These are phyloP conservation scores for Solenopsis fugax DNA, from an alignment of 1,140 invertebrate species.

Conservation along the genomic window DNA sequence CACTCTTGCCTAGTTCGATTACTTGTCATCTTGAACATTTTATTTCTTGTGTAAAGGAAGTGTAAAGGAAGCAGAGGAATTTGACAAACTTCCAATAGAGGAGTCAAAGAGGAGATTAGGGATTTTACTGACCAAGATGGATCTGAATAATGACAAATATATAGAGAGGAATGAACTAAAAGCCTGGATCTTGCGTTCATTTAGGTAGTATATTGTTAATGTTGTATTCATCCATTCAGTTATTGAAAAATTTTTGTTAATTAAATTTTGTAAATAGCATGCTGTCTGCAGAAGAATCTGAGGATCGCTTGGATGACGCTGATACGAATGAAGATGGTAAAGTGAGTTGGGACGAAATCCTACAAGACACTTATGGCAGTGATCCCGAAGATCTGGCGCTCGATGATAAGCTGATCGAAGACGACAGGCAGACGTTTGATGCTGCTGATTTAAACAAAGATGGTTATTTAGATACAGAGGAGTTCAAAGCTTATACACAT, in stretches of 20 bases:
- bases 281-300: slow-evolving; percentile 95
- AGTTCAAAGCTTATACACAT: slow-evolving; percentile 96
- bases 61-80: slow-evolving; percentile 96
- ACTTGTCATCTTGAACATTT: slow-evolving; percentile 28
- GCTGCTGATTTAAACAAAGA: slow-evolving; percentile 96
- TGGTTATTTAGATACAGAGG: slow-evolving; percentile 91
- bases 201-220: slow-evolving; percentile 88
- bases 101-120: slow-evolving; percentile 94
- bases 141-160: slow-evolving; percentile 91
- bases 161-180: slow-evolving; percentile 95
- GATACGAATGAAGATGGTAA: slow-evolving; percentile 94
- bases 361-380: slow-evolving; percentile 93
- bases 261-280: slow-evolving; percentile 87
- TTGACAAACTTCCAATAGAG: slow-evolving; percentile 94
- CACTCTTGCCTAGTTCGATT: not conserved
- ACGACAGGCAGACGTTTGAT: slow-evolving; percentile 95
- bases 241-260: not conserved
- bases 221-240: not conserved
- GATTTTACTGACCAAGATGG: slow-evolving; percentile 95
- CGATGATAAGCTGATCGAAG: slow-evolving; percentile 88
- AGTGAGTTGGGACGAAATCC: slow-evolving; percentile 96
- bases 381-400: slow-evolving; percentile 87
- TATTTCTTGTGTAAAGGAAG: slow-evolving; percentile 90
- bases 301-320: slow-evolving; percentile 94
- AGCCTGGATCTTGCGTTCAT: slow-evolving; percentile 97